phyloP scores from a whole-genome alignment of 2,888 invertebrate genomes.

The Apomyelois bistriatella region DNA sequence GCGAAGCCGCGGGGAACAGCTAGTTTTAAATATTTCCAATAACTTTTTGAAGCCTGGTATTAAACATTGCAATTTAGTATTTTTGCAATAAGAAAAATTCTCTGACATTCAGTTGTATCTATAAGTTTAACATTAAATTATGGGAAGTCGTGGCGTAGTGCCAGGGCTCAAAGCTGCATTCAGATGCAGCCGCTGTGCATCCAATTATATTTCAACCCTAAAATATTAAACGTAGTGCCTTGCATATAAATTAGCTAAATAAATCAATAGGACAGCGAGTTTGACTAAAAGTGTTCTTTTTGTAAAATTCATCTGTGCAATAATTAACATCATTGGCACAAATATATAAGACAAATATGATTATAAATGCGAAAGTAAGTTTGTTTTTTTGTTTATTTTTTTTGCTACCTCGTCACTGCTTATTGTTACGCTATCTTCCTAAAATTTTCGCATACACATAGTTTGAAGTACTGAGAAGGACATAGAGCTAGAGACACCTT shows the following conservation, averaged over 20 bases:
- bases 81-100: conserved; percentile 20
- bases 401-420: too few species aligned
- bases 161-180: conserved; percentile 63
- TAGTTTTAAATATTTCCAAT: too few species aligned
- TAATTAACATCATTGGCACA: not conserved
- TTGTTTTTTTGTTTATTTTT: too few species aligned
- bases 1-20: too few species aligned
- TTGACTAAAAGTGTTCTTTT: conserved; percentile 18
- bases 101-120: conserved; percentile 41
- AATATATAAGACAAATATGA: too few species aligned
- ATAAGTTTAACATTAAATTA: conserved; percentile 60
- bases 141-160: conserved; percentile 61
- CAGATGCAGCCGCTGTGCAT: conserved; percentile 64
- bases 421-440: too few species aligned
- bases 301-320: not conserved
- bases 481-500: too few species aligned
- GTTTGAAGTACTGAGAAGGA: too few species aligned
- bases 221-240: conserved; percentile 66
- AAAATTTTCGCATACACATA: too few species aligned
- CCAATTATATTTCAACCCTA: conserved; percentile 74
- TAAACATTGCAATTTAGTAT: not conserved
- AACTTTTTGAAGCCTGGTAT: too few species aligned
- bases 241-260: conserved; percentile 62
- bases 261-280: conserved; percentile 44
- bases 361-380: too few species aligned